Conservation (phyloP, 2,113 vertebrate genomes). For the Heptranchias perlo region DNA sequence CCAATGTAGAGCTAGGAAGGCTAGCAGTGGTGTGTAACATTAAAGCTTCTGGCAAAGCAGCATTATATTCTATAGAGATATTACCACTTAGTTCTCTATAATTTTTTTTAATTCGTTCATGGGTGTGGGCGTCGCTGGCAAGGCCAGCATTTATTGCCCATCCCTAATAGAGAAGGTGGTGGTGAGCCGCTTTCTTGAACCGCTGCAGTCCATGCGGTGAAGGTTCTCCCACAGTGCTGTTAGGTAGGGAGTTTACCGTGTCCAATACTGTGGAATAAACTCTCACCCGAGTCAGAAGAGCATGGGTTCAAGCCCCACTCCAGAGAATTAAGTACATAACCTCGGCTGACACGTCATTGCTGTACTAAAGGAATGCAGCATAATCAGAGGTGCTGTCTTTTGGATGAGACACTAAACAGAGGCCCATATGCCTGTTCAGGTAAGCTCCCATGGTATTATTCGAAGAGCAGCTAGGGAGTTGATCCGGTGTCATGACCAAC, state of each 20-base stretch:
- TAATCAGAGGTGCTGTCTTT: not conserved
- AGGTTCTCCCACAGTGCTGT: no score
- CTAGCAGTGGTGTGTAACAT: not conserved
- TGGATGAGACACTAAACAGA: not conserved
- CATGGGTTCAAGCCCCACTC: not conserved
- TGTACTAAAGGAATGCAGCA: not conserved
- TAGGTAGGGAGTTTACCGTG: no score
- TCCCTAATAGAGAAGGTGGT: no score
- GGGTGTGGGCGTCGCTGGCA: no score
- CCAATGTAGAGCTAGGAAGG: not conserved
- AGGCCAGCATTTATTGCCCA: no score
- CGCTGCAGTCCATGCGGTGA: no score
- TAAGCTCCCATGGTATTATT: not conserved
- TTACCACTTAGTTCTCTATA: not conserved
- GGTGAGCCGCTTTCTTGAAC: no score
- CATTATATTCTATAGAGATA: not conserved
- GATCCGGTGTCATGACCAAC: not conserved
- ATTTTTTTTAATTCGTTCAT: no score
- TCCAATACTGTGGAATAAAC: no score
- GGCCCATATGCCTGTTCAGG: no score
- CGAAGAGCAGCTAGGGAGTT: not conserved
- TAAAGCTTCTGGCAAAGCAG: not conserved
- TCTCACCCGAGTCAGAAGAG: not conserved
- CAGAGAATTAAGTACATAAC: not conserved
- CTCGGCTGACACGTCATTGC: not conserved